Evolutionary conservation across 2,113 vertebrate species (phyloP).

Genomic region (Egretta garzetta): DNA sequence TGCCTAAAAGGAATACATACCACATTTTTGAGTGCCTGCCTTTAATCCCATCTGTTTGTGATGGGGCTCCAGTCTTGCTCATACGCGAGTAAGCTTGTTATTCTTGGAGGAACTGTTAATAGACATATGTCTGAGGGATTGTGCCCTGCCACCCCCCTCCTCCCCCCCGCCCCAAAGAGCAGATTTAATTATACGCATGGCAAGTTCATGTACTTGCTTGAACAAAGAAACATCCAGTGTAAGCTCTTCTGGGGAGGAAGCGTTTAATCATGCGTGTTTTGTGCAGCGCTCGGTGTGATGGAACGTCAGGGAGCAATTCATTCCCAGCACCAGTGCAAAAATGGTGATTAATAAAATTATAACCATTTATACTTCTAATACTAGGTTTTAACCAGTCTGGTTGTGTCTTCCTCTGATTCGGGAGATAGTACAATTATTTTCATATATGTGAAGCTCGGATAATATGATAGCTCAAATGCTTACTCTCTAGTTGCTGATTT

Average conservation of each 20-base stretch:
- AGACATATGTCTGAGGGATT: not conserved
- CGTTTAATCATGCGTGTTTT: not conserved
- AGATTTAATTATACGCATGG: constrained; percentile 2
- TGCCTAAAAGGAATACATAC: not conserved
- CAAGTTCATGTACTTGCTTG: not conserved
- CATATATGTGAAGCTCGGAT: not conserved
- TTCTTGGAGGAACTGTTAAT: not conserved
- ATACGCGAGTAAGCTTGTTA: fast-evolving
- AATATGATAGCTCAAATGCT: constrained; percentile 38
- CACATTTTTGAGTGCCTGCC: not conserved
- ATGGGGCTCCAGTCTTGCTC: not conserved
- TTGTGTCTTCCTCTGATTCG: not conserved
- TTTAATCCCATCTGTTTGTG: not conserved
- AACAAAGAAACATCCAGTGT: not conserved
- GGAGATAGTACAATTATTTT: constrained; percentile 42
- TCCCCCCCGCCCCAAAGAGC: not conserved
- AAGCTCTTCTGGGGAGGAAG: not conserved
- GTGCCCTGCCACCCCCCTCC: not conserved
- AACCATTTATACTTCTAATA: not conserved
- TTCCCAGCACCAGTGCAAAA: not conserved
- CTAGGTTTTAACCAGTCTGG: constrained; percentile 17
- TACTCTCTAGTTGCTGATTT: constrained; percentile 39
- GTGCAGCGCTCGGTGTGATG: not conserved
- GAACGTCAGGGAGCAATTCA: not conserved
- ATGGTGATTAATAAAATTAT: constrained; percentile 56